Evolutionary conservation across 1,140 invertebrate species (phyloP), one percentile per base, ranked within the genome.

Genomic region (Aphelenchoides avenae): DNA sequence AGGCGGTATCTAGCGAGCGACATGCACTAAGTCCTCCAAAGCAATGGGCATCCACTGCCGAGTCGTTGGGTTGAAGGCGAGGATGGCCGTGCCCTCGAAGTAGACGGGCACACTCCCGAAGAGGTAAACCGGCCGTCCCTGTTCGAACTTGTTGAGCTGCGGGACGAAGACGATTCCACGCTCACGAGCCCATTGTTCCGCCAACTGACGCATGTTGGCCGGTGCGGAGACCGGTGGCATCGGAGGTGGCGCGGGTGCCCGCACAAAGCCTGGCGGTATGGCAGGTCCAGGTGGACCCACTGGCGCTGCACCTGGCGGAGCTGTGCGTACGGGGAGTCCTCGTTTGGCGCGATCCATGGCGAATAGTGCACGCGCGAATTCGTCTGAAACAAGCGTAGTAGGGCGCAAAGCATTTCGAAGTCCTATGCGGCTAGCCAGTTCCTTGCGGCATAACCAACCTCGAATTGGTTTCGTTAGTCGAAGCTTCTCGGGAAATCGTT

Each of bases 401-500:
- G 9, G 9, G 22, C 26, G 18, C 7, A 13, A 31, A 22, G 11
- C 26, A 9, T 48, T 20, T 5, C 13, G 11, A 48, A 0, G 7
- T 31, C 29, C 29, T 30, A 11, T 22, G 1, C 29, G 11, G 20
- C n/a, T 18, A 46, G 5, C 22, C n/a, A 39, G 39, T 48, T 48
- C 27, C 15, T 40, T 44, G 50, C 18, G 39, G 50, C 24, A 13
- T 5, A 15, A 57, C 44, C 43, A 43, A 70, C 66, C 57, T 43
- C 56, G 61, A 27, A 73, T 43, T 18, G 63, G 39, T 9, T 47
- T 42, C 13, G 46, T 46, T 37, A 50, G 52, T 9, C 40, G 27
- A 18, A 73, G 31, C 7, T 47, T 44, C 26, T 39, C 27, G 6
- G 71, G 64, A 15, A 73, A 56, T n/a, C 64, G 31, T 20, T 36